Conservation (phyloP, 2,113 vertebrate genomes). For the Salvator merianae region DNA sequence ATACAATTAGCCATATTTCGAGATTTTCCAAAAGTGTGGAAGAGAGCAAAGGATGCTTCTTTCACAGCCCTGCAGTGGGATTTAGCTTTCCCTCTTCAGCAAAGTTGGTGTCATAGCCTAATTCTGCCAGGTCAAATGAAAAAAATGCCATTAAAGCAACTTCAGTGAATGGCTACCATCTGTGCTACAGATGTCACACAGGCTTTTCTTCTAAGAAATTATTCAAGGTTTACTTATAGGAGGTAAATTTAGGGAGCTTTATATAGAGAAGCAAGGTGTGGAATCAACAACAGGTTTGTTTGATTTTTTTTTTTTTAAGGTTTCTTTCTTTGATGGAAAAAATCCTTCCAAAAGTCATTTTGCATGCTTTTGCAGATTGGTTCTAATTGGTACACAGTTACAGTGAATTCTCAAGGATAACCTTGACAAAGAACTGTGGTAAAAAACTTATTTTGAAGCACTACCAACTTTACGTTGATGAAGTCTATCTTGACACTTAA, state of each 20-base stretch:
- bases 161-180: not conserved
- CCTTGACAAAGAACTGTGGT: not conserved
- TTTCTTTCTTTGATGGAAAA: not conserved
- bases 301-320: no score
- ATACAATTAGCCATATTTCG: not conserved
- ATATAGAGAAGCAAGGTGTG: not conserved
- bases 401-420: not conserved
- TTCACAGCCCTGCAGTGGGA: not conserved
- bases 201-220: not conserved
- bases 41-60: not conserved
- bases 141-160: not conserved
- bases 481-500: not conserved
- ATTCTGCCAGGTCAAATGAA: not conserved
- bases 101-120: not conserved
- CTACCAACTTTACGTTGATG: not conserved
- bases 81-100: not conserved
- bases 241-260: conserved; percentile 11
- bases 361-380: not conserved
- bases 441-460: not conserved
- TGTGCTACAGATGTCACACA: not conserved
- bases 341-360: not conserved
- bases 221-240: not conserved
- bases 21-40: not conserved
- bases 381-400: not conserved
- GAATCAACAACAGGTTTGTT: not conserved